Percentiles rank a stretch among this genome's conserved stretches.
These are phyloP conservation scores for Lycocerus yunnanus DNA, from an alignment of 2,888 invertebrate species.

Conservation along the genomic window DNA sequence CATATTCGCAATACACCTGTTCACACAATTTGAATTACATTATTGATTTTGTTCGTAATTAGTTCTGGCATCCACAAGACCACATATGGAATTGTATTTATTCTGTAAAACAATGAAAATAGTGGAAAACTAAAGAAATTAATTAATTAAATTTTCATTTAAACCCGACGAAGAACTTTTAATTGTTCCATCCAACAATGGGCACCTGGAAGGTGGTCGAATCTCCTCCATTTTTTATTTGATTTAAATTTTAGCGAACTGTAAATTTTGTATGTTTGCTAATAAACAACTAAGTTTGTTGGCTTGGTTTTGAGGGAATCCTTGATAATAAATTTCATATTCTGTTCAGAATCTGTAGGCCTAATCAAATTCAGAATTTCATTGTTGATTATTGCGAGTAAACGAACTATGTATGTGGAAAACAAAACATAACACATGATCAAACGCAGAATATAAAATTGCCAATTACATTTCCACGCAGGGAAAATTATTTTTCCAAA, in stretches of 20 bases:
- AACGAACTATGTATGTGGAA: slow-evolving; percentile 21
- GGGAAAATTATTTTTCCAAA: neutral
- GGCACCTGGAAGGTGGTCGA: neutral
- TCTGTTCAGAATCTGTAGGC: slow-evolving; percentile 12
- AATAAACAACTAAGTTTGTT: neutral
- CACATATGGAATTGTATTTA: slow-evolving; percentile 4
- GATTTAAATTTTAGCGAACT: neutral
- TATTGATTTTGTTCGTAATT: slow-evolving; percentile 18
- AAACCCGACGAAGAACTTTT: neutral
- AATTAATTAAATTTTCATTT: neutral
- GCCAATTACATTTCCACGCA: neutral
- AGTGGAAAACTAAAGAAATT: neutral
- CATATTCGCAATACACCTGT: slow-evolving; percentile 14
- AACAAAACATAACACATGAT: slow-evolving; percentile 12
- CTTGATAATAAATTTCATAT: slow-evolving; percentile 17
- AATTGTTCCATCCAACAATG: neutral
- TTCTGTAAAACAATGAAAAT: slow-evolving; percentile 1
- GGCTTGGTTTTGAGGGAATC: neutral
- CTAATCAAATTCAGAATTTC: slow-evolving; percentile 26
- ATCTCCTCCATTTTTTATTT: neutral
- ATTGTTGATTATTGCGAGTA: slow-evolving; percentile 22
- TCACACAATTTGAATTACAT: slow-evolving; percentile 16
- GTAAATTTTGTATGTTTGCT: neutral
- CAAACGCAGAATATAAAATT: slow-evolving; percentile 17
- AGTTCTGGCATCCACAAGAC: neutral